Base-by-base conservation (phyloP, 2,888 invertebrate species). In the Caenorhabditis plicata region DNA sequence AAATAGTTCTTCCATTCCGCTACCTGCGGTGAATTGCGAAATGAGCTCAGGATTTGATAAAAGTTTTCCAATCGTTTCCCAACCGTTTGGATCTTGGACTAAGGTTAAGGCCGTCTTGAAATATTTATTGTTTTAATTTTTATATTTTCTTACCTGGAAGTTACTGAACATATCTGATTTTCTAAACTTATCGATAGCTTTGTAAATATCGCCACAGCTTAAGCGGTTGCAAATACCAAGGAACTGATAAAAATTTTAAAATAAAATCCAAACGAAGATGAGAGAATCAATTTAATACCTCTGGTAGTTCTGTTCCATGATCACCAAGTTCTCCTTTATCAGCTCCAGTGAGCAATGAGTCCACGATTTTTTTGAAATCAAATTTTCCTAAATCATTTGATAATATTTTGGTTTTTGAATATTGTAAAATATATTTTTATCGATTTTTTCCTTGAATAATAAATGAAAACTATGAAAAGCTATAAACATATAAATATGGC, bases 101-200 rank as follows among this genome's bases (percentile, higher is more conserved):
- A 79, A 60, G 2, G 68, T 66, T 7, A 79, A 38, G 4, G 78
- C 78, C 0, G 79, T 79, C 74, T 75, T 57, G 43, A 70, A 65
- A 13, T 31, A 13, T 47, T 19, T 22, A 2, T 13, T 15, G 15
- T 35, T 43, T 17, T 33, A 20, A 20, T 17, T 25, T 33, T 9
- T 29, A 8, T 23, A 11, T 4, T 9, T 8, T n/a, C n/a, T 31
- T 51, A 75, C 77, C 64, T 78, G 78, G 54, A 78, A 77, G 47
- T 78, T 78, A 35, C 76, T 74, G 64, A 78, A 78, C 58, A 80
- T 70, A 25, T 78, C 78, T n/a, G 73, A 73, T 33, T 66, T 73
- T 29, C 75, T 51, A 58, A 78, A 78, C 48, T 77, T 68, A 48
- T 78, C 78, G 20, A 78, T 68, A 1, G 74, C 78, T 55, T 77